These are phyloP conservation scores for Heliconius charithonia DNA, from an alignment of 2,888 invertebrate species.

Conservation along the genomic window DNA sequence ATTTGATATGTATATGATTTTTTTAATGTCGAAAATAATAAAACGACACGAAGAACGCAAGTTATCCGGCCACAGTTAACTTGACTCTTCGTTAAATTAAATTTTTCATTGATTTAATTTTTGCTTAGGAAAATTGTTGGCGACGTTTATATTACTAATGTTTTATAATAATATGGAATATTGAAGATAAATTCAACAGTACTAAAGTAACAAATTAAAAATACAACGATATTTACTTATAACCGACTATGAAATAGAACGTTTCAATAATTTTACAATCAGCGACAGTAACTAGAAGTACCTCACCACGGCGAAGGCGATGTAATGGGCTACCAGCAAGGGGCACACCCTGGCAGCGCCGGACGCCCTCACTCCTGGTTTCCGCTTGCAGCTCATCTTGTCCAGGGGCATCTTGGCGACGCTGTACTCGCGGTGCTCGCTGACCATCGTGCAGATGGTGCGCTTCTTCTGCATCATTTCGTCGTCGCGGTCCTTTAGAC, in stretches of 20 bases:
- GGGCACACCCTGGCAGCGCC: slow-evolving; percentile 58
- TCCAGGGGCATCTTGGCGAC: slow-evolving; percentile 92
- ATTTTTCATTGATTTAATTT: slow-evolving; percentile 44
- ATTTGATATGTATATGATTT: slow-evolving; percentile 82
- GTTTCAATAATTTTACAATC: neutral
- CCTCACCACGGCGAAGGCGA: slow-evolving; percentile 63
- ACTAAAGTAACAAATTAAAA: neutral
- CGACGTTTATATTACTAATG: neutral
- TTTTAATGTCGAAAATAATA: slow-evolving; percentile 66
- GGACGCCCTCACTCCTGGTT: slow-evolving; percentile 77
- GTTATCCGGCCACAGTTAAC: slow-evolving; percentile 81
- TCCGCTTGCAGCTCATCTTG: slow-evolving; percentile 92
- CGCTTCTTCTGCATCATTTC: slow-evolving; percentile 95
- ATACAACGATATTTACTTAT: neutral
- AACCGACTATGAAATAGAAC: neutral
- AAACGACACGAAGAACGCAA: slow-evolving; percentile 63
- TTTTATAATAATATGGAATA: neutral
- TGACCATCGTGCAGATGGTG: slow-evolving; percentile 91
- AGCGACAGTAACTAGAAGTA: slow-evolving; percentile 58
- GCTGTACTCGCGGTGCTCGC: slow-evolving; percentile 92
- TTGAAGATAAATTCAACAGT: neutral
- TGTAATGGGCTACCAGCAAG: slow-evolving; percentile 59
- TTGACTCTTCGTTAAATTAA: slow-evolving; percentile 62
- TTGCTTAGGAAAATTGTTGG: neutral
- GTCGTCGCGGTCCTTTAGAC: slow-evolving; percentile 91